Percentiles rank a stretch among this genome's conserved stretches.
These are phyloP conservation scores for Brachystomella parvula DNA, from an alignment of 1,140 invertebrate genomes.

Conservation along the genomic window DNA sequence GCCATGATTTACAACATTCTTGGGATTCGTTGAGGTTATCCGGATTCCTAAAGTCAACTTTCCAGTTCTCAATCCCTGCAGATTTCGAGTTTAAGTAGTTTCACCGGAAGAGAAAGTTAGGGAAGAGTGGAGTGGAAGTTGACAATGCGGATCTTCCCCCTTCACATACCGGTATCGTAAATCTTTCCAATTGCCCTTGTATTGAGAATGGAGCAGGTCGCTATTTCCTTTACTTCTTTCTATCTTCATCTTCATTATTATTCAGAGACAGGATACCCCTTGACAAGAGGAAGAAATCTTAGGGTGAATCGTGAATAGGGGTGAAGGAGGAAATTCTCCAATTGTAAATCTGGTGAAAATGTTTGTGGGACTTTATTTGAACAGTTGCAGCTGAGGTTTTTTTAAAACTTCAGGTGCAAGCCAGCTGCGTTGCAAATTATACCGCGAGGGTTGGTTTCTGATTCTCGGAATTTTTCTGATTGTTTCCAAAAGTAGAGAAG, in stretches of 20 bases:
- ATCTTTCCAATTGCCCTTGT: background rate
- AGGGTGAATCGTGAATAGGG: no score
- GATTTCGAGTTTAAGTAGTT: no score
- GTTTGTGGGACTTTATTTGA: background rate
- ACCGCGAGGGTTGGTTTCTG: background rate
- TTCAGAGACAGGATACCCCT: background rate
- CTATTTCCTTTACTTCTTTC: background rate
- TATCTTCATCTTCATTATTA: background rate
- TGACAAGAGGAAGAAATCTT: background rate
- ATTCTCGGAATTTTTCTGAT: background rate
- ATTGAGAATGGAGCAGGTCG: background rate
- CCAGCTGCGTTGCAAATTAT: background rate
- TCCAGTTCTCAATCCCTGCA: no score
- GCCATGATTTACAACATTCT: no score
- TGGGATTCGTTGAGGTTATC: no score
- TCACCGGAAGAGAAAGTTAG: no score
- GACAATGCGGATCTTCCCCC: no score
- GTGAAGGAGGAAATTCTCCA: background rate
- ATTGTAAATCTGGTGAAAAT: background rate
- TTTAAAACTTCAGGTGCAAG: background rate
- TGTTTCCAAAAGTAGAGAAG: background rate
- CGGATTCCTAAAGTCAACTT: no score
- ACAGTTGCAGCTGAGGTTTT: background rate
- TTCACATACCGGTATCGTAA: background rate
- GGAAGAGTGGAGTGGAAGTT: no score